Base-by-base conservation (phyloP, 2,888 invertebrate species). In the Falcaria lacertinaria region DNA sequence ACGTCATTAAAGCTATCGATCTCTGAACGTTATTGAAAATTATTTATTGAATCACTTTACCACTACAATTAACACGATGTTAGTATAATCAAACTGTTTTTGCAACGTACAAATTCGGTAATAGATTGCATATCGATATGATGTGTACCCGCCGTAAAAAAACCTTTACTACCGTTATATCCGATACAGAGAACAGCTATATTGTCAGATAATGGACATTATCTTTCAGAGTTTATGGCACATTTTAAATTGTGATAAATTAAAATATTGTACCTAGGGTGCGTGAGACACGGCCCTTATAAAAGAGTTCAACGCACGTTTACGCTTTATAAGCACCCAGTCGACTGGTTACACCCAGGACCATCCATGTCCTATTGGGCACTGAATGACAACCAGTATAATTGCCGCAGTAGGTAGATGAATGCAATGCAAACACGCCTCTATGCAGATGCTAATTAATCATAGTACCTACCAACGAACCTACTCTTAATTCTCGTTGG, bases 271-370 rank as follows among this genome's bases (percentile, higher is more conserved):
- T 56, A 64, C n/a, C n/a, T n/a, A 67, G 74, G 74, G 69, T 66
- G 75, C 72, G 74, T 74, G 77, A 72, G 79, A 76, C 70, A 54
- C 59, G 73, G 77, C 83, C 84, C 86, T 80, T 87, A 81, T 68
- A 86, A 88, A 89, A 88, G 89, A 88, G 87, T 89, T 89, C 88
- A 89, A 89, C 87, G 88, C 84, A 80, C 87, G 79, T 71, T 56
- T 60, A 60, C 57, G 76, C 76, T 78, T 80, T 84, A 79, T 82
- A 69, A 69, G 66, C 58, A 69, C 52, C 63, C 78, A 71, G 62
- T 78, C 70, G 64, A 58, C 71, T 69, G 65, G 57, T 62, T 69
- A 69, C 58, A 62, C 64, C 61, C 73, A 70, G 74, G 72, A 67
- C 60, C n/a, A 60, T 63, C 53, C 57, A 54, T 52, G 33, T 41